Evolutionary conservation across 2,113 vertebrate species (phyloP).

Genomic region (Isurus oxyrinchus): DNA sequence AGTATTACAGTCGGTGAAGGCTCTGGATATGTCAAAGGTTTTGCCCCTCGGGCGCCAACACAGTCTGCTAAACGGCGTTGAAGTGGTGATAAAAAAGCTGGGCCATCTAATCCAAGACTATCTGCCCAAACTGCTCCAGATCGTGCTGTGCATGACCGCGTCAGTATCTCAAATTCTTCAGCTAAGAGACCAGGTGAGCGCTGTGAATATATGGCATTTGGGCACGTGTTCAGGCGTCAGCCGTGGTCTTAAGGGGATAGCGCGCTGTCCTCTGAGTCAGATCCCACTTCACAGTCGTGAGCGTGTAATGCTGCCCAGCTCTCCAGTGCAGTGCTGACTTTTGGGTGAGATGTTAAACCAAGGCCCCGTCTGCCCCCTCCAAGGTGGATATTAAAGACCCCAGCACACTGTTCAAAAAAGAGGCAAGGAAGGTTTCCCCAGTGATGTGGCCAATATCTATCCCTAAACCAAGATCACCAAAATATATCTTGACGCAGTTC

Average conservation of each 20-base stretch:
- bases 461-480: not conserved
- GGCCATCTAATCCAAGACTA: conserved; percentile 75
- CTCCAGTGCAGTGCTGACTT: not conserved
- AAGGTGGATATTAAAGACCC: not conserved
- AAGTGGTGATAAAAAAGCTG: conserved; percentile 77
- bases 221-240: not conserved
- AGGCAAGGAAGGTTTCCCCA: not conserved
- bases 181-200: conserved; percentile 72
- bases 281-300: not conserved
- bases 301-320: not conserved
- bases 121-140: conserved; percentile 84
- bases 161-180: conserved; percentile 67
- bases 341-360: not conserved
- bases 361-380: not conserved
- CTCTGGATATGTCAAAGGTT: conserved; percentile 64
- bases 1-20: conserved; percentile 65
- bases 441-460: not conserved
- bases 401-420: not conserved
- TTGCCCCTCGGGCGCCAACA: conserved; percentile 88
- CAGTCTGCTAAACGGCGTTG: conserved; percentile 77
- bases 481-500: not conserved
- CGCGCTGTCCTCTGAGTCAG: not conserved
- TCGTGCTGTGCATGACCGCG: conserved; percentile 78
- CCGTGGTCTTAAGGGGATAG: not conserved
- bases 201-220: not conserved